Percentiles rank a stretch among this genome's conserved stretches.
These are phyloP conservation scores for Battus philenor DNA, from an alignment of 1,140 invertebrate species.

Conservation along the genomic window DNA sequence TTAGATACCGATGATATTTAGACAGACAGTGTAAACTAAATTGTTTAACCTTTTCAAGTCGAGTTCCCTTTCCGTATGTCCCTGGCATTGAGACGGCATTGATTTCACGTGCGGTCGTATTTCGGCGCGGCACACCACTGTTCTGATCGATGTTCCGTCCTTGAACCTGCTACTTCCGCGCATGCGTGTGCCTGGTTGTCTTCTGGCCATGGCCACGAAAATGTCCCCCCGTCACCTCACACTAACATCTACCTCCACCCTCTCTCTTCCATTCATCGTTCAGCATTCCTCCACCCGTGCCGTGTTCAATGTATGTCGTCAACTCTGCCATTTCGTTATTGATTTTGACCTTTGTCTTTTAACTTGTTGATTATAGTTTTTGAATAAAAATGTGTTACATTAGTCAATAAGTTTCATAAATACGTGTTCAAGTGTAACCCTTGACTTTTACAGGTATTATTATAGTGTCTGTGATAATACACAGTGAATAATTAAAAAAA, in stretches of 20 bases:
- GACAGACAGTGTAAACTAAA: no score
- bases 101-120: conserved; percentile 46
- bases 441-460: background rate
- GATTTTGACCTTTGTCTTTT: conserved; percentile 50
- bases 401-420: background rate
- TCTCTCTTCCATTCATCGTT: conserved; percentile 42
- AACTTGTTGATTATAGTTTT: conserved; percentile 37
- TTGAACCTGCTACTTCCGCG: conserved; percentile 51
- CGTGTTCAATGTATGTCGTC: conserved; percentile 33
- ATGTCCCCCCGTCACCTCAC: conserved; percentile 25
- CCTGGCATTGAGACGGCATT: conserved; percentile 44
- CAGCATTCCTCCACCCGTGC: conserved; percentile 22
- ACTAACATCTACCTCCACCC: conserved; percentile 20
- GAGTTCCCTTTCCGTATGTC: conserved; percentile 24
- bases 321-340: conserved; percentile 61
- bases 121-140: conserved; percentile 5
- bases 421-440: background rate
- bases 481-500: background rate
- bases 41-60: no score
- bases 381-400: background rate
- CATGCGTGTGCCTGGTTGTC: conserved; percentile 52
- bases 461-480: background rate
- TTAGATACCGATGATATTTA: no score
- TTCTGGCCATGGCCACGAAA: conserved; percentile 60
- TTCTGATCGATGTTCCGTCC: conserved; percentile 54